Percentiles rank a stretch among this genome's conserved stretches.
Evolutionary conservation across 2,888 invertebrate genomes (phyloP).

Genomic region (Rhamphomyia laevipes): DNA sequence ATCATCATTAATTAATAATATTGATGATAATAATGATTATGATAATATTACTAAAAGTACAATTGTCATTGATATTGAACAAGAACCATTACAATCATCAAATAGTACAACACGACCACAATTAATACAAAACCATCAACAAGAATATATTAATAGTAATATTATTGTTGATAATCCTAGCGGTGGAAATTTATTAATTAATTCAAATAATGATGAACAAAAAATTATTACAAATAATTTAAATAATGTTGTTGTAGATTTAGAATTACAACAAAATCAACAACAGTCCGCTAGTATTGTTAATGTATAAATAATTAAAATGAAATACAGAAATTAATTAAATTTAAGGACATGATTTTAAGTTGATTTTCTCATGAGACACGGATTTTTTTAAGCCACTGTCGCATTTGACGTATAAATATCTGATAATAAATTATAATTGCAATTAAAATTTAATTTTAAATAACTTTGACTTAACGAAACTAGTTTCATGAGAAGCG

Average conservation of each 20-base stretch:
- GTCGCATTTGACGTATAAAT: too few relatives aligned
- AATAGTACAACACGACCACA: background rate
- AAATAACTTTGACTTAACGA: too few relatives aligned
- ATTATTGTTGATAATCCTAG: too few relatives aligned
- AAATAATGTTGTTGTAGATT: background rate
- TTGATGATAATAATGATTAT: background rate
- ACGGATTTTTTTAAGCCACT: too few relatives aligned
- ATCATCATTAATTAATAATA: background rate
- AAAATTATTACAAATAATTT: background rate
- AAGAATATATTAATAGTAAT: too few relatives aligned
- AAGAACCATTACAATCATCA: background rate
- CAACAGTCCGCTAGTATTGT: slow-evolving; percentile 13
- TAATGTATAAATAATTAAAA: slow-evolving; percentile 11
- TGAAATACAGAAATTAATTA: too few relatives aligned
- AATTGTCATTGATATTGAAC: slow-evolving; percentile 5
- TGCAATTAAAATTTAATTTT: too few relatives aligned
- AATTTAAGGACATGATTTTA: too few relatives aligned
- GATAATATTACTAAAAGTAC: background rate
- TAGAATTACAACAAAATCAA: too few relatives aligned
- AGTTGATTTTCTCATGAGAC: too few relatives aligned
- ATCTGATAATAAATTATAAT: too few relatives aligned
- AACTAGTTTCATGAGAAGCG: too few relatives aligned
- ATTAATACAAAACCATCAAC: background rate
- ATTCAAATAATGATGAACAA: background rate
- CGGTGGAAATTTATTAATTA: background rate